Conservation (phyloP, 2,888 invertebrate genomes). For the Cataglyphis albicans region DNA sequence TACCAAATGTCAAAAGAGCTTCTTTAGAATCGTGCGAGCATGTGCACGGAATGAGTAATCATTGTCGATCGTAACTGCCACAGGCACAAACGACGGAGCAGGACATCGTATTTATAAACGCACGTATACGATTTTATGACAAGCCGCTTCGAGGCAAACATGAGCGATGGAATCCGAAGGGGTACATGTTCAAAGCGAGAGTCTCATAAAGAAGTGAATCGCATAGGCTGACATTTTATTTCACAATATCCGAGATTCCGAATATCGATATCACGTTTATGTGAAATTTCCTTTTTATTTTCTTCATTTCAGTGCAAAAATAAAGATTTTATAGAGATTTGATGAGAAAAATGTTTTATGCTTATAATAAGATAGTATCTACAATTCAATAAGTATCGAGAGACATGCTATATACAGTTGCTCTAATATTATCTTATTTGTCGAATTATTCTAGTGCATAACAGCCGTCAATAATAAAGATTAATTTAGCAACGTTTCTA, state of each 20-base stretch:
- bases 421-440: no score
- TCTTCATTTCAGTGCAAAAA: neutral
- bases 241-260: slow-evolving; percentile 20
- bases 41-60: slow-evolving; percentile 16
- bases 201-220: neutral
- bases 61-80: slow-evolving; percentile 21
- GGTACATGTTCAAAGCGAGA: neutral
- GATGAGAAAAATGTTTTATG: neutral
- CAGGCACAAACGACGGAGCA: neutral
- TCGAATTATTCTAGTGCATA: neutral
- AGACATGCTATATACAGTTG: no score
- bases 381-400: no score
- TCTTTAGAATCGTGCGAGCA: neutral
- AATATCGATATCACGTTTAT: neutral
- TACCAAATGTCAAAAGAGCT: slow-evolving; percentile 16
- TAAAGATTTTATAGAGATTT: neutral
- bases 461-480: neutral
- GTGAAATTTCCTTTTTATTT: slow-evolving; percentile 14
- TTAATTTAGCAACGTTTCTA: neutral
- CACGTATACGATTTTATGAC: neutral
- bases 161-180: slow-evolving; percentile 3
- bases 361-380: neutral
- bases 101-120: slow-evolving; percentile 11
- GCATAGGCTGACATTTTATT: slow-evolving; percentile 17
- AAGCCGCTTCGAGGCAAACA: neutral